Conservation (phyloP, 2,888 invertebrate species). For the Dusona sp. region DNA sequence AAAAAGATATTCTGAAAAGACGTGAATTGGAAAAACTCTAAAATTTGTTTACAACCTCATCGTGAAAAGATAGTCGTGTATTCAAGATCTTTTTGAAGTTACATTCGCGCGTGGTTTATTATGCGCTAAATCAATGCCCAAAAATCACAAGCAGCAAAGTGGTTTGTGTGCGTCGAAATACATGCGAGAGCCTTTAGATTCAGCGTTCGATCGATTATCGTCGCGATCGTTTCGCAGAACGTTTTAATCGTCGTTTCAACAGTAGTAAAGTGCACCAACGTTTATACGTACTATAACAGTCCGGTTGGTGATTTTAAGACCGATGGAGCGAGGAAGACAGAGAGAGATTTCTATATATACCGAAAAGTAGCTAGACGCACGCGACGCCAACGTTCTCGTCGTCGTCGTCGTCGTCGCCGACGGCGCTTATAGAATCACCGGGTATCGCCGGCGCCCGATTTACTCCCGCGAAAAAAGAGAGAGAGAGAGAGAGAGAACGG, state of each 20-base stretch:
- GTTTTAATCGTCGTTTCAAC: slow-evolving; percentile 60
- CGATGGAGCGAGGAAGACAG: slow-evolving; percentile 13
- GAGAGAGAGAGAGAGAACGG: slow-evolving; percentile 14
- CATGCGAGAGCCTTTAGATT: slow-evolving; percentile 12
- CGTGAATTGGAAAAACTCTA: not conserved
- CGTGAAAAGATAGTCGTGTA: not conserved
- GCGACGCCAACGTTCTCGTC: slow-evolving; percentile 54
- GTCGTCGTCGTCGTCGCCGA: slow-evolving; percentile 55
- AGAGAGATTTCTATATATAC: slow-evolving; percentile 15
- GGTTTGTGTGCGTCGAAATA: not conserved
- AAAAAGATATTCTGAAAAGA: not conserved
- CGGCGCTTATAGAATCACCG: slow-evolving; percentile 54
- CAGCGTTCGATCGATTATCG: slow-evolving; percentile 46
- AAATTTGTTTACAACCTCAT: not conserved
- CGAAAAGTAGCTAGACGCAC: slow-evolving; percentile 42
- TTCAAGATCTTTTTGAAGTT: not conserved
- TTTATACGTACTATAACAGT: slow-evolving; percentile 36
- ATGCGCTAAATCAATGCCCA: not conserved
- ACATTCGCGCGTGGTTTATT: not conserved
- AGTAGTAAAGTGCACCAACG: slow-evolving; percentile 41
- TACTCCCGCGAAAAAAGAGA: slow-evolving; percentile 38
- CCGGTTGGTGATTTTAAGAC: slow-evolving; percentile 4
- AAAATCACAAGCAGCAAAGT: slow-evolving; percentile 19
- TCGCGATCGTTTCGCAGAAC: slow-evolving; percentile 46
- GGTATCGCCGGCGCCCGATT: slow-evolving; percentile 59